phyloP scores from a whole-genome alignment of 2,113 vertebrate species.

The Epinephelus lanceolatus region DNA sequence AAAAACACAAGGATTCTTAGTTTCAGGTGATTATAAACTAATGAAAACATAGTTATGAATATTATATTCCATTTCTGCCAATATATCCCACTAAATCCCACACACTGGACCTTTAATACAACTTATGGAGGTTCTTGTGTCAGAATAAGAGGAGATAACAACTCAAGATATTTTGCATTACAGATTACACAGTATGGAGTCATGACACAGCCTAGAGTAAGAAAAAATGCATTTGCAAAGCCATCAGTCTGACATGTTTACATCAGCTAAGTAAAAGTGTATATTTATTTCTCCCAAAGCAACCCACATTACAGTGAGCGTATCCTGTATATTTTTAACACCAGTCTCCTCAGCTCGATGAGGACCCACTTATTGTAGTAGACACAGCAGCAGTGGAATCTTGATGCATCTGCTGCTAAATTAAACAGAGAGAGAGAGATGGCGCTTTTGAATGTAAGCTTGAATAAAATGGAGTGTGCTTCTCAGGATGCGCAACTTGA shows the following conservation, averaged over 20 bases:
- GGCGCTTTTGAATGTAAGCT: neutral
- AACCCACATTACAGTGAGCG: neutral
- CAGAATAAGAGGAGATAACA: neutral
- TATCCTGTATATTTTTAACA: neutral
- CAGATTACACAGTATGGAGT: neutral
- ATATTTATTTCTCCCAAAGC: neutral
- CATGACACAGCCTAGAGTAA: neutral
- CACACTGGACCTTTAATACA: neutral
- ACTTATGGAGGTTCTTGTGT: neutral
- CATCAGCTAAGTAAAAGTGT: conserved; percentile 2
- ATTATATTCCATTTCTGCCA: too few relatives aligned
- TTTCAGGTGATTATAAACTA: too few relatives aligned
- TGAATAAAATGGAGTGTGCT: neutral
- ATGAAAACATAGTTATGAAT: too few relatives aligned
- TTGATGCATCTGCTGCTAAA: conserved; percentile 2
- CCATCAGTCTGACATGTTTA: neutral
- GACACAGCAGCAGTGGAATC: neutral
- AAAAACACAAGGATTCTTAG: too few relatives aligned
- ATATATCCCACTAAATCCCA: too few relatives aligned
- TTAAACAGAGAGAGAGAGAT: conserved; percentile 6
- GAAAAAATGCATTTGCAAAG: neutral
- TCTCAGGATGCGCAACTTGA: conserved; percentile 8
- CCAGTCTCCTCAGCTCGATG: neutral
- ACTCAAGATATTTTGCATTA: neutral
- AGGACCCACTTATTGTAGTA: conserved; percentile 1